Conservation (phyloP, 2,797 vertebrate genomes). For the Microchirus variegatus region DNA sequence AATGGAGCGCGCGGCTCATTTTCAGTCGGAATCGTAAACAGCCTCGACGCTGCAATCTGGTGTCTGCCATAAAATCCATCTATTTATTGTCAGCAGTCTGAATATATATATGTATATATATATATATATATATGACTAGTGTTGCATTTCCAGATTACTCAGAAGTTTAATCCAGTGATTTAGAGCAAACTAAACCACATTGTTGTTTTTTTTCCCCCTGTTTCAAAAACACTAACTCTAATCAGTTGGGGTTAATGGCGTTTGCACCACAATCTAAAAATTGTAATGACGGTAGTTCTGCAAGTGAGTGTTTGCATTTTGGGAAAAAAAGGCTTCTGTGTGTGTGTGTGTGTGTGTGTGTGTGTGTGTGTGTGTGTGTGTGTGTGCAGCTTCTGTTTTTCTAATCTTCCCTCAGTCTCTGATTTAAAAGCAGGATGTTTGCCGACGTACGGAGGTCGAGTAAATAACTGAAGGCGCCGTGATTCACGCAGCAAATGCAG, state of each 20-base stretch:
- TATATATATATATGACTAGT: too few species aligned
- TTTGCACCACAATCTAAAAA: constrained; percentile 35
- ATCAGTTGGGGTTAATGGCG: constrained; percentile 13
- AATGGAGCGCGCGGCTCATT: constrained; percentile 7
- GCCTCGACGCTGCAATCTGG: constrained; percentile 14
- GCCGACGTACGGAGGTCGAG: constrained; percentile 66
- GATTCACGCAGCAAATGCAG: constrained; percentile 73
- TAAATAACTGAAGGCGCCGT: constrained; percentile 70
- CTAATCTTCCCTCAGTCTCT: constrained; percentile 57
- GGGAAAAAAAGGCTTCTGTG: constrained; percentile 15
- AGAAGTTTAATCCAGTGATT: constrained; percentile 17
- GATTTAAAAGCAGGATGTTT: constrained; percentile 72
- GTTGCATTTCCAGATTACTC: neutral
- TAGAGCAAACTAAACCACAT: constrained; percentile 14
- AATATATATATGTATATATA: too few species aligned
- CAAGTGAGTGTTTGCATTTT: constrained; percentile 21
- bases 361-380: too few species aligned
- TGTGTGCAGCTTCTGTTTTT: constrained; percentile 29
- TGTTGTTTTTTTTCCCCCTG: constrained; percentile 1
- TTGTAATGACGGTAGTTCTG: constrained; percentile 23
- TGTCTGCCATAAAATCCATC: constrained; percentile 18
- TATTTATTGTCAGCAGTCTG: constrained; percentile 13
- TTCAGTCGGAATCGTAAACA: constrained; percentile 20
- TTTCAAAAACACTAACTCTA: constrained; percentile 5
- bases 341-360: too few species aligned